Conservation (phyloP, 2,888 invertebrate genomes). For the Lycocerus yunnanus region DNA sequence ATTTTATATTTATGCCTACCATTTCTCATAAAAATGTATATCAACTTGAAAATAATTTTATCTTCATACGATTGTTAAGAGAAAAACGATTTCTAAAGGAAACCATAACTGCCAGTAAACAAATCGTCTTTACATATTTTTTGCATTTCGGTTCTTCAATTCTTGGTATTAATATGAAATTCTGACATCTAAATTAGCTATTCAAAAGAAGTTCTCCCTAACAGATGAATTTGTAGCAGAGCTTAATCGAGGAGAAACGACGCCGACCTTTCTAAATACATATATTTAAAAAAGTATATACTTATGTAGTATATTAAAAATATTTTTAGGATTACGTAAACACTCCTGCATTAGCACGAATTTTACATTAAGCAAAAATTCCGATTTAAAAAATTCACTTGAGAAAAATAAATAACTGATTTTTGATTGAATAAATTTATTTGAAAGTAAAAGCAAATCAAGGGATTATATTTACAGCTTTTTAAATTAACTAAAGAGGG, state of each 20-base stretch:
- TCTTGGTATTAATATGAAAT: neutral
- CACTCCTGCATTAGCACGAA: neutral
- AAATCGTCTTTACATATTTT: slow-evolving; percentile 3
- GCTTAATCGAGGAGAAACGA: slow-evolving; percentile 15
- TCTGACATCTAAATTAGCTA: slow-evolving; percentile 17
- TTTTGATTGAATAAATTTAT: neutral
- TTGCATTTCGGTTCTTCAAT: neutral
- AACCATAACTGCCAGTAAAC: slow-evolving; percentile 1
- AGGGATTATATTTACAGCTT: slow-evolving; percentile 3
- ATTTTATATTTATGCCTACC: slow-evolving; percentile 20
- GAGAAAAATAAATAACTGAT: neutral
- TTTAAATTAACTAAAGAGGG: slow-evolving; percentile 22
- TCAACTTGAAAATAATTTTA: slow-evolving; percentile 3
- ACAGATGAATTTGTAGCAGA: slow-evolving; percentile 18
- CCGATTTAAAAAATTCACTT: neutral
- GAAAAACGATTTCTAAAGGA: slow-evolving; percentile 4
- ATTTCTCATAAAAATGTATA: slow-evolving; percentile 27
- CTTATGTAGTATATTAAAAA: neutral
- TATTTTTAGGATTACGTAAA: neutral
- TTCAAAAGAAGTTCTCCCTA: slow-evolving; percentile 15
- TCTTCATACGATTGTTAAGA: slow-evolving; percentile 15
- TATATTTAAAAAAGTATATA: neutral
- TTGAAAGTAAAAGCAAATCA: neutral
- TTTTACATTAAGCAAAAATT: neutral
- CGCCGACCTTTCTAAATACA: slow-evolving; percentile 10